These are phyloP conservation scores for Limnephilus auricula DNA, from an alignment of 2,888 invertebrate genomes.

Conservation along the genomic window DNA sequence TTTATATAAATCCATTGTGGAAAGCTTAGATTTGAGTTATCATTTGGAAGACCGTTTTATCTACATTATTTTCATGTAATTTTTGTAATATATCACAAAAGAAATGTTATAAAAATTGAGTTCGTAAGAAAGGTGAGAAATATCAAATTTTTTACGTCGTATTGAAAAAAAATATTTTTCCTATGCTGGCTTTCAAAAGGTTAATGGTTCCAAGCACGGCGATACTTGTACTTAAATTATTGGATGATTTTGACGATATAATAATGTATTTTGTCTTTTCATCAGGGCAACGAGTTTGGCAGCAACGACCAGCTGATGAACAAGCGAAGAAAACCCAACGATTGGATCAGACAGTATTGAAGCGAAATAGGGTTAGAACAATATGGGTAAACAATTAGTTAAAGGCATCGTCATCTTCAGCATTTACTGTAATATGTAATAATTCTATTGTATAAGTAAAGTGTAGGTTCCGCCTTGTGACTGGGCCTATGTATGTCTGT, in stretches of 20 bases:
- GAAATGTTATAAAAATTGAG: too few species aligned
- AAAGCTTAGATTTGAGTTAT: too few species aligned
- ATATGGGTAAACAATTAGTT: slow-evolving; percentile 10
- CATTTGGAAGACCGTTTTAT: too few species aligned
- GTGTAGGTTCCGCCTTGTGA: slow-evolving; percentile 8
- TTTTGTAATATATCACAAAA: too few species aligned
- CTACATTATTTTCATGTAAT: too few species aligned
- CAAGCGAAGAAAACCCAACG: slow-evolving; percentile 65
- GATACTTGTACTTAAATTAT: neutral
- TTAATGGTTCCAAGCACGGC: neutral
- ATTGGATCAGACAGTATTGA: slow-evolving; percentile 64
- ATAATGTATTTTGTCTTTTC: neutral
- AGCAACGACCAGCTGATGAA: slow-evolving; percentile 52
- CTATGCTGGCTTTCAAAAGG: too few species aligned
- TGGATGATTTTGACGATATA: neutral
- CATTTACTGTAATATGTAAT: slow-evolving; percentile 20
- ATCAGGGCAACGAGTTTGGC: slow-evolving; percentile 59
- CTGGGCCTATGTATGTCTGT: slow-evolving; percentile 2
- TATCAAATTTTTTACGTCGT: too few species aligned
- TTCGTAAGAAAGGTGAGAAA: too few species aligned
- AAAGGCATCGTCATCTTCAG: neutral
- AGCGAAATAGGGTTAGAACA: neutral
- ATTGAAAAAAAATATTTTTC: too few species aligned
- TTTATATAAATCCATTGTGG: too few species aligned
- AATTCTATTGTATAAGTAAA: neutral